phyloP scores from a whole-genome alignment of 2,797 vertebrate genomes.

The Alouatta caraya region DNA sequence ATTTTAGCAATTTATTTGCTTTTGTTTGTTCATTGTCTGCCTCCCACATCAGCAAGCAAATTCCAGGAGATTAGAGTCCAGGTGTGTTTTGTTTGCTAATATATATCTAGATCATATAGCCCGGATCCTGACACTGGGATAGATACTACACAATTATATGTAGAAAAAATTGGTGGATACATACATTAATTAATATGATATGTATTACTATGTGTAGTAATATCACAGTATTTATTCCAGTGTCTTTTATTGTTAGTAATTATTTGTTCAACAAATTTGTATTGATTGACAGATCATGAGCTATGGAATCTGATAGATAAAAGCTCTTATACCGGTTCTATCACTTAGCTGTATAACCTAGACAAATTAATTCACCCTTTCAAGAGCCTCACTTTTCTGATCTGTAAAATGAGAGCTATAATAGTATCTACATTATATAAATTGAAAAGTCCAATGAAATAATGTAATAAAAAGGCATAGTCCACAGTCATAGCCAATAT shows the following conservation, averaged over 20 bases:
- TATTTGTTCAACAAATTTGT: not conserved
- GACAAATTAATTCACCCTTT: not conserved
- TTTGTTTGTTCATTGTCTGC: not conserved
- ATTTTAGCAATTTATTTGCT: not conserved
- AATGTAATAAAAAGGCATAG: not conserved
- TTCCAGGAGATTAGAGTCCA: not conserved
- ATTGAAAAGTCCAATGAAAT: not conserved
- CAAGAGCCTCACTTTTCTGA: not conserved
- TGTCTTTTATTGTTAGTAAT: not conserved
- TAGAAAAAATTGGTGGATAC: not conserved
- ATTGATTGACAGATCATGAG: not conserved
- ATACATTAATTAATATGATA: not conserved
- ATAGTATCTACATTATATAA: not conserved
- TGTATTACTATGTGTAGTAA: not conserved
- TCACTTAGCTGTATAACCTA: not conserved
- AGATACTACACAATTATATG: not conserved
- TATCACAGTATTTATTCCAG: not conserved
- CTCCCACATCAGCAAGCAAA: not conserved
- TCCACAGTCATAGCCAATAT: not conserved
- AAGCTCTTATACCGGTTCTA: not conserved
- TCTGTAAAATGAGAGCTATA: not conserved
- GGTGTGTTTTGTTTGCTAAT: not conserved
- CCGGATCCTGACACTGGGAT: not conserved
- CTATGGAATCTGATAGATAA: not conserved
- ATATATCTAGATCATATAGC: not conserved